Base-by-base conservation (phyloP, 2,888 invertebrate species). In the Dynastes hyllus region DNA sequence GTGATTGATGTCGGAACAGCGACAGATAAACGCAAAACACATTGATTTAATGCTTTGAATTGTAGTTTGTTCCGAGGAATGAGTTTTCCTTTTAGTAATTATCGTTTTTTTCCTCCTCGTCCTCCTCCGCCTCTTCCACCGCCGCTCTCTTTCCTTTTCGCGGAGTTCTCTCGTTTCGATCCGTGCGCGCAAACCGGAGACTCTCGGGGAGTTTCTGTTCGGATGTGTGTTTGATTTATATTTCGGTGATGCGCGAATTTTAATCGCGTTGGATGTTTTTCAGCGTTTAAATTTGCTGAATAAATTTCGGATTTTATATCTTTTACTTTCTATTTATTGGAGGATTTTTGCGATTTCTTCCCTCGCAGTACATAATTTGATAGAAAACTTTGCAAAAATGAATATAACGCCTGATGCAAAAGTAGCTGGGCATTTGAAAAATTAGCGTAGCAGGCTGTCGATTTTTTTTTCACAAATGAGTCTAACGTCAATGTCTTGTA, bases 11-110 rank as follows among this genome's bases (percentile, higher is more conserved):
- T 84, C 85, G 85, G 87, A 87, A 87, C 87, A 86, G 86, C 88
- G 89, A 88, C 88, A 89, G 88, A 89, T 89, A 89, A 89, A 89
- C 88, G 88, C 88, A 89, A 89, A 89, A 89, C 88, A 88, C 88
- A 88, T 88, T 89, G 88, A 89, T 89, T 89, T 89, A 89, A 87
- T 87, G 88, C 87, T 84, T 83, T 83, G 87, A 85, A 86, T 87
- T 86, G 87, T 87, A 87, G 87, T 88, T 88, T 87, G 87, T 87
- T 87, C 85, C 86, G 86, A 86, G 86, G 85, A 88, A 87, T 86
- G 88, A 88, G 86, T 87, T 87, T 80, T 85, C 87, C 87, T 87
- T 88, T 87, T 88, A 87, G 88, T 88, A 88, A 88, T 88, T 88
- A 88, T 84, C 83, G 82, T 84, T 82, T 81, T 83, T 83, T 71